These are phyloP conservation scores for Aulostomus chinensis DNA, from an alignment of 2,797 vertebrate genomes.

Conservation along the genomic window DNA sequence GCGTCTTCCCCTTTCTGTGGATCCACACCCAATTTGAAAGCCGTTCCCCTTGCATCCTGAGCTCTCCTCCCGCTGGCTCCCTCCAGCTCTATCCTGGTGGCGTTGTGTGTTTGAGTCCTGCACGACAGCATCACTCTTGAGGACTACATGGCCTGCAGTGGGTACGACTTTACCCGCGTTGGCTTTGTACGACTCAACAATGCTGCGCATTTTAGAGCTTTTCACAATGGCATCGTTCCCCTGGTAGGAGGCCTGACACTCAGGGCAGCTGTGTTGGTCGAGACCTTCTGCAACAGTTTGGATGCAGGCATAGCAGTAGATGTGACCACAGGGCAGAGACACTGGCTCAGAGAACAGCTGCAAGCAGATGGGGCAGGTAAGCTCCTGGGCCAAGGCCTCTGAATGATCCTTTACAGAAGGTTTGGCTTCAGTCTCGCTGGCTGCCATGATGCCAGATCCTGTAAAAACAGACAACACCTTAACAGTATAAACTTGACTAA, in stretches of 20 bases:
- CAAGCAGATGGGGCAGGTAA: slow-evolving; percentile 79
- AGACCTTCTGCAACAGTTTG: slow-evolving; percentile 55
- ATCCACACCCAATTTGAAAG: slow-evolving; percentile 10
- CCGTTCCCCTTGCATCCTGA: slow-evolving; percentile 13
- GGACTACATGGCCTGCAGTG: background rate
- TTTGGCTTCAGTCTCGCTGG: slow-evolving; percentile 7
- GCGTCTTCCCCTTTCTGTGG: slow-evolving; percentile 27
- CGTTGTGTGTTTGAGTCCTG: background rate
- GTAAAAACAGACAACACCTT: slow-evolving; percentile 15
- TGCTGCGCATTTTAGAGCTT: slow-evolving; percentile 67
- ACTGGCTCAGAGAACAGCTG: slow-evolving; percentile 64
- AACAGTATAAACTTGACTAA: no score
- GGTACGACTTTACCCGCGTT: slow-evolving; percentile 5
- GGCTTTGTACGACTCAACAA: slow-evolving; percentile 62
- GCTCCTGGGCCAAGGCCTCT: slow-evolving; percentile 49
- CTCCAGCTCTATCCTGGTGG: background rate
- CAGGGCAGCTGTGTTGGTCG: slow-evolving; percentile 71
- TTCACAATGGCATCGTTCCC: slow-evolving; percentile 51
- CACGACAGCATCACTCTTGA: background rate
- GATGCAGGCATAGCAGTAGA: slow-evolving; percentile 75
- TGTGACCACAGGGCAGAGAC: slow-evolving; percentile 77
- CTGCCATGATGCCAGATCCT: slow-evolving; percentile 41
- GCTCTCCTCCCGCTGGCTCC: background rate
- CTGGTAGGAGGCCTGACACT: slow-evolving; percentile 69
- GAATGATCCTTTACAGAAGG: background rate